Conservation (phyloP, 2,888 invertebrate genomes). For the Mythimna loreyi region DNA sequence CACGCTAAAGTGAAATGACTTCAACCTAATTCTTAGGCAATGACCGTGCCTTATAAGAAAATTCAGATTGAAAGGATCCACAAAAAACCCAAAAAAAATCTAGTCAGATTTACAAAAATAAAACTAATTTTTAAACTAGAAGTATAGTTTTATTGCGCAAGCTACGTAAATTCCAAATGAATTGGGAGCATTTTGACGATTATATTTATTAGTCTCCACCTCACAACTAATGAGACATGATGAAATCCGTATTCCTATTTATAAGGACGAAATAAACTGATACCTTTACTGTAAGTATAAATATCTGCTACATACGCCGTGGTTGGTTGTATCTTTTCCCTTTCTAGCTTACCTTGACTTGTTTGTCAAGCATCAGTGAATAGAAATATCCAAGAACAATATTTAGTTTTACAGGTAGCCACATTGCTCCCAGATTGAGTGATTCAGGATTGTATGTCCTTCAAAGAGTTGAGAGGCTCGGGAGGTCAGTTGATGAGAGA, state of each 20-base stretch:
- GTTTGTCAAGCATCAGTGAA: constrained; percentile 46
- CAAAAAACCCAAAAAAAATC: constrained; percentile 13
- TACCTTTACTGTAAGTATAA: neutral
- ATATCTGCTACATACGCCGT: neutral
- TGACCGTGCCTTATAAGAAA: constrained; percentile 49
- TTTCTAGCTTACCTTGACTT: constrained; percentile 47
- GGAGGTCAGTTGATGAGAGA: too few species aligned
- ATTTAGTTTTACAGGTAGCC: neutral
- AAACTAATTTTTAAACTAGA: neutral
- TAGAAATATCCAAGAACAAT: neutral
- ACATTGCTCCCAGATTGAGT: neutral
- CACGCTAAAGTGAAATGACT: constrained; percentile 77
- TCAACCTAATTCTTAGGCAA: constrained; percentile 75
- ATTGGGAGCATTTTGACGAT: neutral
- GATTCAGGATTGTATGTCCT: neutral
- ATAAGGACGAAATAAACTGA: constrained; percentile 15
- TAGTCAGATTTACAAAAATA: neutral
- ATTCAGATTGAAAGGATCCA: constrained; percentile 15
- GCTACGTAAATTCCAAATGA: neutral
- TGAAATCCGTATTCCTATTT: constrained; percentile 13
- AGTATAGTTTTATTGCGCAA: neutral
- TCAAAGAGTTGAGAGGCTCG: too few species aligned
- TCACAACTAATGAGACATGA: constrained; percentile 2
- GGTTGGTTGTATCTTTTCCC: constrained; percentile 4
- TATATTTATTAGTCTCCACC: neutral